Conservation (phyloP, 37 sponge, comb jelly and placozoan species). For the Dysidea cf. avara region DNA sequence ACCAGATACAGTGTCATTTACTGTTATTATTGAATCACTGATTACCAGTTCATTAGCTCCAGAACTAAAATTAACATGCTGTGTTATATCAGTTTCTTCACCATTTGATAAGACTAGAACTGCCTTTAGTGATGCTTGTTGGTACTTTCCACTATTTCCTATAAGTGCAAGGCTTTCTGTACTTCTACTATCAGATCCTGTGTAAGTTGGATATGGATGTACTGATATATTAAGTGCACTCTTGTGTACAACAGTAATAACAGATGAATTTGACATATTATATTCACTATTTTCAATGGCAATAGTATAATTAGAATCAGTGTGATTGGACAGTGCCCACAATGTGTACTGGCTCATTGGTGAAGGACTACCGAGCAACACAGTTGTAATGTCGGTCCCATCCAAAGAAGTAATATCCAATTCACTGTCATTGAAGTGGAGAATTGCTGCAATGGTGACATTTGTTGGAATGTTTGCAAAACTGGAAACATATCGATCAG, state of each 20-base stretch:
- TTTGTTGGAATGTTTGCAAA: no score
- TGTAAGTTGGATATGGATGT: constrained; percentile 5
- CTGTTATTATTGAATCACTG: not conserved
- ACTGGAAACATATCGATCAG: no score
- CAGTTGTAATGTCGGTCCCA: no score
- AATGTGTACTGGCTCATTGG: no score
- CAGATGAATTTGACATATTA: not conserved
- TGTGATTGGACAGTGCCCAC: no score
- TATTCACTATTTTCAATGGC: not conserved
- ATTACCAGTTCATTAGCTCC: no score
- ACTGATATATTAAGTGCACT: not conserved
- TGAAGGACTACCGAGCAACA: no score
- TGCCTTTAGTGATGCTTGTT: constrained; percentile 20
- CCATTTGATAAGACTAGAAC: not conserved
- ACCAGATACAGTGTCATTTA: not conserved
- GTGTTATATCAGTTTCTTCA: constrained; percentile 2
- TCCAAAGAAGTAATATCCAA: no score
- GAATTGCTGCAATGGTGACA: no score
- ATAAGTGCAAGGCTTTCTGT: constrained; percentile 21
- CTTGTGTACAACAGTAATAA: not conserved
- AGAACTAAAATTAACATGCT: not conserved
- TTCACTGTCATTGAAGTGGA: no score
- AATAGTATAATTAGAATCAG: not conserved
- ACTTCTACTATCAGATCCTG: not conserved
- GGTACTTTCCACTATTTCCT: constrained; percentile 21